Evolutionary conservation across 2,888 invertebrate species (phyloP).

Genomic region (Cosmopolites sordidus): DNA sequence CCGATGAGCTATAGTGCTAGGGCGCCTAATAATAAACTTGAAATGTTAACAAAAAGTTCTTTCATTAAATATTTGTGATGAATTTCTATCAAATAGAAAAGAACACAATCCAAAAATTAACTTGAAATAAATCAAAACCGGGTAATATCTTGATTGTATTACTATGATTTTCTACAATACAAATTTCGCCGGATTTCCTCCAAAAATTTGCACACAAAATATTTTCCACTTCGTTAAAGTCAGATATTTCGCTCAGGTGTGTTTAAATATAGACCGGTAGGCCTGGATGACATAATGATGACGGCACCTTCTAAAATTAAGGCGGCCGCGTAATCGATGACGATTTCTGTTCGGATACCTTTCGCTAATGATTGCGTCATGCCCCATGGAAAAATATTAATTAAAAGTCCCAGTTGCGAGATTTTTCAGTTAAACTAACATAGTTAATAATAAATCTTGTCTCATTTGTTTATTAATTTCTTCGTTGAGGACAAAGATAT

Average conservation of each 20-base stretch:
- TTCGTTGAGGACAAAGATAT: no score
- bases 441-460: no score
- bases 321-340: conserved; percentile 10
- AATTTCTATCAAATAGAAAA: no score
- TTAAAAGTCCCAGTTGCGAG: background rate
- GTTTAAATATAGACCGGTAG: conserved; percentile 20
- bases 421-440: background rate
- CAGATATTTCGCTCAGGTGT: conserved; percentile 6
- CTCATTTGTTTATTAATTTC: no score
- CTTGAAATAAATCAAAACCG: no score
- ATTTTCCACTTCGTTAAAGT: background rate
- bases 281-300: conserved; percentile 22
- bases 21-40: no score
- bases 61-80: no score
- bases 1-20: no score
- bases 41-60: no score
- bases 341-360: background rate
- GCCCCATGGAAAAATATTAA: background rate
- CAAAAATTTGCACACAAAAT: background rate
- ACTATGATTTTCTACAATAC: no score
- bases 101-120: no score
- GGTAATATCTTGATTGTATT: no score
- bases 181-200: background rate
- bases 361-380: conserved; percentile 1
- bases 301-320: conserved; percentile 20